Evolutionary conservation across 2,888 invertebrate species (phyloP).

Genomic region (Theretra japonica): DNA sequence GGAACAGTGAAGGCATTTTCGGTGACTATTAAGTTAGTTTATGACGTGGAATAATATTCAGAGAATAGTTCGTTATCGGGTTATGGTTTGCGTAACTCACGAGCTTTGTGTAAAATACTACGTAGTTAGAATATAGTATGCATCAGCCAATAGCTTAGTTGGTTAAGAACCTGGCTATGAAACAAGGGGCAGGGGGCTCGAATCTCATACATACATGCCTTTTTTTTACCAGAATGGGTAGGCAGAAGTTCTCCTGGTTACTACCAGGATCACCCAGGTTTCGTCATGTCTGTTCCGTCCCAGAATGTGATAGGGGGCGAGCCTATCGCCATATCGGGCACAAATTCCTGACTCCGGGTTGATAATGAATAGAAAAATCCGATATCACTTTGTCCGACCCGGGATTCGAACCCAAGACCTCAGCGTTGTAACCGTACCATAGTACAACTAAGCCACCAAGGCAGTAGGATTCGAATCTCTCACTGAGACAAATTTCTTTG

Average conservation of each 20-base stretch:
- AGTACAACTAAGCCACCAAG: neutral
- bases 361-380: no score
- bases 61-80: neutral
- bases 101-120: neutral
- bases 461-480: neutral
- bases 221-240: no score
- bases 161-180: no score
- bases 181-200: no score
- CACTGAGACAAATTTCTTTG: neutral
- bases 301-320: no score
- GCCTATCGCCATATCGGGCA: no score
- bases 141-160: neutral
- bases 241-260: no score
- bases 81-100: neutral
- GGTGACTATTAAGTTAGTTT: neutral
- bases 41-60: neutral
- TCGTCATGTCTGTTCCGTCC: no score
- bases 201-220: no score
- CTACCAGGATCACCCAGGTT: no score
- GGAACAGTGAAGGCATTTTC: neutral
- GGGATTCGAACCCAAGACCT: constrained; percentile 3
- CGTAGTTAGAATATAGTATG: neutral
- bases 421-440: neutral
- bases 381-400: no score
- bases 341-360: no score